Evolutionary conservation across 2,888 invertebrate species (phyloP).

Genomic region (Drosophila quinaria): DNA sequence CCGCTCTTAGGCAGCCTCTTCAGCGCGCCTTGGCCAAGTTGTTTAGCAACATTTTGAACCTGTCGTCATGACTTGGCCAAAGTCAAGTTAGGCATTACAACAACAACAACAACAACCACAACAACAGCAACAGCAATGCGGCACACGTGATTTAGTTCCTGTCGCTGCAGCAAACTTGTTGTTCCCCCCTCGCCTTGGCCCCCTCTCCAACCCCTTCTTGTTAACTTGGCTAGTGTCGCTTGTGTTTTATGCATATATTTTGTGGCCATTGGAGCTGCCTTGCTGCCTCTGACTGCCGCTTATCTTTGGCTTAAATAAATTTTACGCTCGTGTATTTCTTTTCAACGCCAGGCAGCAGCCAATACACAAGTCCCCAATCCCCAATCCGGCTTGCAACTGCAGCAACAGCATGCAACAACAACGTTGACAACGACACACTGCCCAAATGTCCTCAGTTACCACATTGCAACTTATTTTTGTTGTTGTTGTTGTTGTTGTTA

Average conservation of each 20-base stretch:
- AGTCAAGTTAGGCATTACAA: slow-evolving; percentile 73
- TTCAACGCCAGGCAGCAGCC: slow-evolving; percentile 68
- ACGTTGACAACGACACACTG: slow-evolving; percentile 68
- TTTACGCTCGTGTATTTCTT: slow-evolving; percentile 79
- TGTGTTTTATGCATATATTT: slow-evolving; percentile 74
- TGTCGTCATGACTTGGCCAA: slow-evolving; percentile 81
- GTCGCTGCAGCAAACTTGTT: slow-evolving; percentile 78
- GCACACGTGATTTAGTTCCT: slow-evolving; percentile 80
- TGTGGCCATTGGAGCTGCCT: slow-evolving; percentile 58
- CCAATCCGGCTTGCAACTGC: slow-evolving; percentile 25
- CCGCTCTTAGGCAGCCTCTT: slow-evolving; percentile 40
- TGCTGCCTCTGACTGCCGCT: slow-evolving; percentile 45
- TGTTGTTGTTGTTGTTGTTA: slow-evolving; percentile 33
- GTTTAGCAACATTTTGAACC: slow-evolving; percentile 79
- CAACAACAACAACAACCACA: slow-evolving; percentile 30
- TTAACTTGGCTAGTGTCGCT: slow-evolving; percentile 43
- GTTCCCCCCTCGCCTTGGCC: slow-evolving; percentile 32
- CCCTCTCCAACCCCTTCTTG: neutral
- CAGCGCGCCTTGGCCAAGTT: slow-evolving; percentile 61
- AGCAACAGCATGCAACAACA: slow-evolving; percentile 16
- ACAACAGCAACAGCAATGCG: slow-evolving; percentile 37
- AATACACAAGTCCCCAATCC: slow-evolving; percentile 37
- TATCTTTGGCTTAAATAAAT: slow-evolving; percentile 81
- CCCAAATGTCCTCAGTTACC: slow-evolving; percentile 77
- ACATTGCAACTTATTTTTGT: slow-evolving; percentile 48